A percentile compares a stretch with the other conserved stretches of the same genome.
Conservation (phyloP, 2,888 invertebrate species). For the Strigamia crassipes region DNA sequence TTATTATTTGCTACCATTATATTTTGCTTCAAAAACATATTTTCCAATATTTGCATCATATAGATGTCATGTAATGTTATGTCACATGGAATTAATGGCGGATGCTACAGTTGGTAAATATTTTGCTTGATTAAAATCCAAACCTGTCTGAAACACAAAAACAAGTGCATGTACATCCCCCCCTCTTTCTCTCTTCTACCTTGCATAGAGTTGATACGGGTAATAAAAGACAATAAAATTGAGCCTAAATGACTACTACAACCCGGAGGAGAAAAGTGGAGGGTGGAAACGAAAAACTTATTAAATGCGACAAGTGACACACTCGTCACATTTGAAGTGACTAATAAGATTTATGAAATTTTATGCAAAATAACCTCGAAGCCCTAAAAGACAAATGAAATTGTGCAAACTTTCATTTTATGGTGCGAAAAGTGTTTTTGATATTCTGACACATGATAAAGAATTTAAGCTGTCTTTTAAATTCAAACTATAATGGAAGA, state of each 20-base stretch:
- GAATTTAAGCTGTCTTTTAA: constrained; percentile 11
- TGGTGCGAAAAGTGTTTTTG: not conserved
- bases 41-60: no score
- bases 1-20: no score
- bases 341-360: not conserved
- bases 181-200: no score
- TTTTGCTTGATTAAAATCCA: no score
- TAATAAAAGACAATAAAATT: not conserved
- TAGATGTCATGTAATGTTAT: no score
- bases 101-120: no score
- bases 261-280: not conserved
- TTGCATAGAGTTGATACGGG: not conserved
- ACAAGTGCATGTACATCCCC: no score
- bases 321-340: not conserved
- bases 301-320: not conserved
- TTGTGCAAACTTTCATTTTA: not conserved
- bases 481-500: not conserved
- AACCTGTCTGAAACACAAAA: no score
- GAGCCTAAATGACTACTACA: not conserved
- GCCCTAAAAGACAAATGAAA: constrained; percentile 1
- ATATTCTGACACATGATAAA: not conserved
- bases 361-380: not conserved
- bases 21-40: no score
- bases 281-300: not conserved
- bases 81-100: no score